These are phyloP conservation scores for Petrolisthes cinctipes DNA, from an alignment of 2,888 invertebrate genomes.

Conservation along the genomic window DNA sequence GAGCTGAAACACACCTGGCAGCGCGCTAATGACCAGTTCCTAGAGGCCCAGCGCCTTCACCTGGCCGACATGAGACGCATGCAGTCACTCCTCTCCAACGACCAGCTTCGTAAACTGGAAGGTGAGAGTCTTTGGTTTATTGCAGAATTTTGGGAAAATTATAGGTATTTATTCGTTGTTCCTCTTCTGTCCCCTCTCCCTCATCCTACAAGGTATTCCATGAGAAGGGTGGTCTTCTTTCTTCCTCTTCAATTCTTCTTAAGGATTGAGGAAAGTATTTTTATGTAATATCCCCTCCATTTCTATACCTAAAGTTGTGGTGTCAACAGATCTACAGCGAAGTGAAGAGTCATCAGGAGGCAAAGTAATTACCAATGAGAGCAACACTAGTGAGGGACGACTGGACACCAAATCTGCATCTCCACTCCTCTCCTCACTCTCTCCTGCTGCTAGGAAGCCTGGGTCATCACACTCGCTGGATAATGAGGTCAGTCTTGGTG, in stretches of 20 bases:
- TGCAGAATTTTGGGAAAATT: no score
- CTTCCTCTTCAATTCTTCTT: background rate
- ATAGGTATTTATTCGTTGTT: no score
- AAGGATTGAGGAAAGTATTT: no score
- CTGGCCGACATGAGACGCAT: slow-evolving; percentile 71
- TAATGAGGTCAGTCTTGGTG: slow-evolving; percentile 22
- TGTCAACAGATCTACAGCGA: slow-evolving; percentile 32
- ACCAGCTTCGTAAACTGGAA: slow-evolving; percentile 71
- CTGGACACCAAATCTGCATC: slow-evolving; percentile 25
- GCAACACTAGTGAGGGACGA: background rate
- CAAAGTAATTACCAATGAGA: background rate
- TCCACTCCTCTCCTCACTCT: slow-evolving; percentile 23
- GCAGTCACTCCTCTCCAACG: slow-evolving; percentile 70
- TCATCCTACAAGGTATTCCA: no score
- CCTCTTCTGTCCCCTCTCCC: no score
- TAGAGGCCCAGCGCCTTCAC: slow-evolving; percentile 71
- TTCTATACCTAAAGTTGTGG: background rate
- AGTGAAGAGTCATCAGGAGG: slow-evolving; percentile 26
- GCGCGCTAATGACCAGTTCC: slow-evolving; percentile 73
- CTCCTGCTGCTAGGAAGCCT: slow-evolving; percentile 35
- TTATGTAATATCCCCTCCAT: no score
- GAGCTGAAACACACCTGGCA: slow-evolving; percentile 72
- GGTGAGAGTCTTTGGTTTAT: slow-evolving; percentile 66
- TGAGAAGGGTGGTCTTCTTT: background rate
- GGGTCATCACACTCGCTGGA: slow-evolving; percentile 30